Evolutionary conservation across 2,113 vertebrate species (phyloP).

Genomic region (Amazona guildingii): DNA sequence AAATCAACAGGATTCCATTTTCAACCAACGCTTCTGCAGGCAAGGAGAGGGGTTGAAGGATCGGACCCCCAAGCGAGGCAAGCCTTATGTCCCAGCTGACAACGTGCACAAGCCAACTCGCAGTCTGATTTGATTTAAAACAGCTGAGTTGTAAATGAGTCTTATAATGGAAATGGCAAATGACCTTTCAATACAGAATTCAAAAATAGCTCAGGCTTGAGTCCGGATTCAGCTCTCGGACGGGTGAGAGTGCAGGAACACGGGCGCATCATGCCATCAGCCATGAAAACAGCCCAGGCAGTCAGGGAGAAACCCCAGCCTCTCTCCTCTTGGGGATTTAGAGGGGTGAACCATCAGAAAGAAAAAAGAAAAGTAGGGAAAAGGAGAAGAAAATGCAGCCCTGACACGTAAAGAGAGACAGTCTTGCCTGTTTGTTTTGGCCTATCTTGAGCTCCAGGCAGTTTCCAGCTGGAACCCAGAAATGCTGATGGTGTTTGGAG

Average conservation of each 20-base stretch:
- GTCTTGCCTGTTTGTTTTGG: background rate
- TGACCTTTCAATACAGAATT: background rate
- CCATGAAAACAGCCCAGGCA: background rate
- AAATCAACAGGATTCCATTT: background rate
- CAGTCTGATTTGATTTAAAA: conserved; percentile 37
- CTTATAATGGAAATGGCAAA: conserved; percentile 58
- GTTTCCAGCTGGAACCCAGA: conserved; percentile 51
- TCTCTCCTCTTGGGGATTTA: background rate
- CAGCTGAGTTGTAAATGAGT: conserved; percentile 57
- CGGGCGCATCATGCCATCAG: background rate
- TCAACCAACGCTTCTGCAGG: background rate
- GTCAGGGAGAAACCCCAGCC: background rate
- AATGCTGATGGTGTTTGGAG: conserved; percentile 53
- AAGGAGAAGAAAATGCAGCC: background rate
- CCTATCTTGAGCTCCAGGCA: background rate
- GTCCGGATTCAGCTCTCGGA: background rate
- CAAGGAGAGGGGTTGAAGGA: background rate
- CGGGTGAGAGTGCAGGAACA: background rate
- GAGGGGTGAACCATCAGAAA: background rate
- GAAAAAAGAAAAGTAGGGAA: background rate
- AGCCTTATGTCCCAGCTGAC: background rate
- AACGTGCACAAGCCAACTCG: background rate
- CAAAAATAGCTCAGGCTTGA: background rate
- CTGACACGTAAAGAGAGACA: background rate
- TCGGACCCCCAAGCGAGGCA: background rate